Evolutionary conservation across 2,888 invertebrate species (phyloP).

Genomic region (Physocephala rufipes): DNA sequence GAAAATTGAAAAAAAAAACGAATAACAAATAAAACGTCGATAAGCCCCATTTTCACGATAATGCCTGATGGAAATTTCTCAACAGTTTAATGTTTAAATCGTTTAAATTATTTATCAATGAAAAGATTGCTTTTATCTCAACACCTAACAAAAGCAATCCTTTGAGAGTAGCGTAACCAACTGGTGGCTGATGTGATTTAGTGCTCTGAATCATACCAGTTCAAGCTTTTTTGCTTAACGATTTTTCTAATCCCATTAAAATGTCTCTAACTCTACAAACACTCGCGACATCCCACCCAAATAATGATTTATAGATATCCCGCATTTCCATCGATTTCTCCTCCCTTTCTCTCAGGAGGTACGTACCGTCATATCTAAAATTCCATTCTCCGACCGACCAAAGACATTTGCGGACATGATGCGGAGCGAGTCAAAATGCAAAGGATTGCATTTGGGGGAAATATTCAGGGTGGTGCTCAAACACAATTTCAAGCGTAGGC

Average conservation of each 20-base stretch:
- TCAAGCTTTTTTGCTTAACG: not conserved
- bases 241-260: conserved; percentile 14
- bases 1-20: no score
- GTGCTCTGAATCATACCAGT: not conserved
- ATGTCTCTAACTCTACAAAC: not conserved
- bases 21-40: no score
- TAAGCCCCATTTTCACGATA: no score
- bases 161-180: no score
- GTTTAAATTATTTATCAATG: no score
- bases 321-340: not conserved
- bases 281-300: not conserved
- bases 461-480: conserved; percentile 39
- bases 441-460: conserved; percentile 50
- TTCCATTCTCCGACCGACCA: not conserved
- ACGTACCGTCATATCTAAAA: not conserved
- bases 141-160: no score
- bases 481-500: conserved; percentile 30
- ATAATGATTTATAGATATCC: not conserved
- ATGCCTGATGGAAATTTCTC: no score
- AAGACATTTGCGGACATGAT: not conserved
- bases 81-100: no score
- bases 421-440: conserved; percentile 54
- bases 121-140: no score
- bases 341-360: not conserved
- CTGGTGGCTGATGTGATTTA: no score